Base-by-base conservation (phyloP, 1,140 invertebrate genomes). In the Drosophila malerkotliana region DNA sequence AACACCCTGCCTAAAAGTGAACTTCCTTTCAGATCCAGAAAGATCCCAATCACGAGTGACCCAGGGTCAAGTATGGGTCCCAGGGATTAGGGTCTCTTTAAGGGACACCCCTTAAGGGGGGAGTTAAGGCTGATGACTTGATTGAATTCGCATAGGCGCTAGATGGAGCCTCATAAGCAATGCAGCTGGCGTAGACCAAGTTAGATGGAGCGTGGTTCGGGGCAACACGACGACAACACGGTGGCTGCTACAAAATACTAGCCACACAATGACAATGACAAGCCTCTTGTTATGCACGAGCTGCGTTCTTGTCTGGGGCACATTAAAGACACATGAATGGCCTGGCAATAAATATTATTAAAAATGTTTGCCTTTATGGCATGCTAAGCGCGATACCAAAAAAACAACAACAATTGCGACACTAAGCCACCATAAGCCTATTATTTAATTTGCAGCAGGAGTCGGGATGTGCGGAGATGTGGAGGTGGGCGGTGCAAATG, bases 301-400 rank as follows among this genome's bases (percentile, higher is more conserved):
- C 76, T 79, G 83, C 85, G 83, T 87, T 87, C 79, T 83, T 88
- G 83, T 88, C 83, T 88, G 83, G 83, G 83, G 79, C 83, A 88
- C 83, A 88, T 88, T 88, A 87, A 88, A 87, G 82, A 68, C 79
- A 77, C 83, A 87, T 87, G 83, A 83, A 87, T 88, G 83, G 83
- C 83, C 83, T 77, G 83, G 79, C 79, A 79, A 88, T 87, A 87
- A 87, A 87, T 88, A 87, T 88, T 82, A 82, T 78, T 62, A 61
- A 73, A 72, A 83, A 87, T 79, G 76, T 79, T 83, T 79, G 83
- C 79, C 79, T 88, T 85, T 85, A 77, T 85, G 82, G 82, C 79
- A 87, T 87, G 83, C 74, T 87, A 87, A 87, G 67, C 75, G 82
- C 63, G 78, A 56, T 58, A 68, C 39, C 57, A 8, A 39, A 24